Evolutionary conservation across 2,113 vertebrate genomes (phyloP).

Genomic region (Xyliphius kryptos): DNA sequence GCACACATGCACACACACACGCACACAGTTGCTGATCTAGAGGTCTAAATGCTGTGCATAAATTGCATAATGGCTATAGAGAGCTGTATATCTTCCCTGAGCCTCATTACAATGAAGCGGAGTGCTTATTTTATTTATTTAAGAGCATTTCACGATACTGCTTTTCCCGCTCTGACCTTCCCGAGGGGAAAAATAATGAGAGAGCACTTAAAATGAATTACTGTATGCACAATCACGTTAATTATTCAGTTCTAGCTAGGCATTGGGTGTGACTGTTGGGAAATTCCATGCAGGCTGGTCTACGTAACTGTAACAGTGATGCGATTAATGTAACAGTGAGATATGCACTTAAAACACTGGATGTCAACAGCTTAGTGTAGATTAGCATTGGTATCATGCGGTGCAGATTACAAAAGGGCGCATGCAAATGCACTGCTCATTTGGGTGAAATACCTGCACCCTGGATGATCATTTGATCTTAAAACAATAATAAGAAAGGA

Average conservation of each 20-base stretch:
- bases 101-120: slow-evolving; percentile 30
- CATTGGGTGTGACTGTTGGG: slow-evolving; percentile 48
- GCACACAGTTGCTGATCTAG: slow-evolving; percentile 16
- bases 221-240: slow-evolving; percentile 43
- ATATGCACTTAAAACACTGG: slow-evolving; percentile 20
- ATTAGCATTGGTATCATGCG: background rate
- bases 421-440: slow-evolving; percentile 3
- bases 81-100: slow-evolving; percentile 31
- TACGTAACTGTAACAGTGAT: no score
- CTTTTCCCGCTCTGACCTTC: slow-evolving; percentile 44
- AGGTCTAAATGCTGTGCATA: slow-evolving; percentile 22
- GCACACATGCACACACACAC: slow-evolving; percentile 13
- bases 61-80: slow-evolving; percentile 27
- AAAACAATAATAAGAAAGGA: slow-evolving; percentile 21
- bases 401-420: background rate
- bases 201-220: slow-evolving; percentile 50
- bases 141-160: slow-evolving; percentile 27
- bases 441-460: slow-evolving; percentile 10
- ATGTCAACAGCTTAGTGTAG: slow-evolving; percentile 16
- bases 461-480: slow-evolving; percentile 18
- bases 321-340: slow-evolving; percentile 23
- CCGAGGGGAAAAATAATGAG: slow-evolving; percentile 42
- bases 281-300: slow-evolving; percentile 30
- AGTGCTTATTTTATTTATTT: slow-evolving; percentile 44
- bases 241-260: slow-evolving; percentile 49